Conservation (phyloP, 2,888 invertebrate genomes). For the Coelopa pilipes region DNA sequence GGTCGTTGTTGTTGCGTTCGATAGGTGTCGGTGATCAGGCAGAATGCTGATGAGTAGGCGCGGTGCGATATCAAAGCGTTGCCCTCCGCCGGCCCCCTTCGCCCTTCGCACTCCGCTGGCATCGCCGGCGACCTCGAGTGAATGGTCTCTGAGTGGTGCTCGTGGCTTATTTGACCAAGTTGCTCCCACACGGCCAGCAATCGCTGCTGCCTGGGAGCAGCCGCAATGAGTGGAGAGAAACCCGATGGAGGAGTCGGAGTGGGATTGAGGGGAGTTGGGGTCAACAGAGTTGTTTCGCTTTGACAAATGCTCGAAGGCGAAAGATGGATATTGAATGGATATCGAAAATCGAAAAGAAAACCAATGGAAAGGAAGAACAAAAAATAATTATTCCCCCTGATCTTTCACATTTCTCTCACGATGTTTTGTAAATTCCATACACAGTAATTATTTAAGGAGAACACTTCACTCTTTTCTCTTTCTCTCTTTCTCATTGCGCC, state of each 20-base stretch:
- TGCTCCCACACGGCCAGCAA: slow-evolving; percentile 9
- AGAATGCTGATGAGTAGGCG: slow-evolving; percentile 12
- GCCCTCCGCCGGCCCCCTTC: too few species aligned
- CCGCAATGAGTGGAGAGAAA: neutral
- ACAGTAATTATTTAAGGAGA: neutral
- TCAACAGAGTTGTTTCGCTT: slow-evolving; percentile 12
- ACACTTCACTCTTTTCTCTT: neutral
- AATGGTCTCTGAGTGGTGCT: slow-evolving; percentile 15
- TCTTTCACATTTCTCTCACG: neutral
- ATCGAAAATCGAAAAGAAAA: neutral
- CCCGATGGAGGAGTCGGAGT: neutral
- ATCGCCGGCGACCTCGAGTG: neutral
- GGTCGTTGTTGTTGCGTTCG: neutral
- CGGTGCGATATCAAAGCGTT: slow-evolving; percentile 18
- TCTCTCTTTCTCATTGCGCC: neutral
- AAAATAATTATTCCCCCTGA: too few species aligned
- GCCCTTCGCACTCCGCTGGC: neutral
- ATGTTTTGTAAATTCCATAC: slow-evolving; percentile 9
- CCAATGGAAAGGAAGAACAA: slow-evolving; percentile 45
- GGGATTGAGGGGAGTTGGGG: neutral
- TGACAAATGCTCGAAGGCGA: slow-evolving; percentile 19
- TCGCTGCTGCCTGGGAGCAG: too few species aligned
- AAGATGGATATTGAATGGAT: slow-evolving; percentile 15
- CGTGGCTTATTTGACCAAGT: slow-evolving; percentile 20
- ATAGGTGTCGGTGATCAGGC: neutral